Evolutionary conservation across 1,140 invertebrate genomes (phyloP).

Genomic region (Metopolophium dirhodum): DNA sequence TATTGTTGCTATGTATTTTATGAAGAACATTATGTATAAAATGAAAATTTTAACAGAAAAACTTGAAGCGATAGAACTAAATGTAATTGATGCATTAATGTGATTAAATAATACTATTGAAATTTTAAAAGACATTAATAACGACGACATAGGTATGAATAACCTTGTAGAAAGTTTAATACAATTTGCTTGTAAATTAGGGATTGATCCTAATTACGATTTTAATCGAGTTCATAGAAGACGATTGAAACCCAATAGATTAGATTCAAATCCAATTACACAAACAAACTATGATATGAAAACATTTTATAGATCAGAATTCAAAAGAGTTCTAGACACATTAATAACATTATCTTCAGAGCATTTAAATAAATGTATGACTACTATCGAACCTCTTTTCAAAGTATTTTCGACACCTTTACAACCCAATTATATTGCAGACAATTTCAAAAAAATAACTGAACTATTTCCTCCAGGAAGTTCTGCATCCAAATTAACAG

Average conservation of each 20-base stretch:
- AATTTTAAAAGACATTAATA: conserved; percentile 1
- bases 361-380: not conserved
- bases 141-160: not conserved
- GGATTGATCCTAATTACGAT: not conserved
- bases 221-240: not conserved
- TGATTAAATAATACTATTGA: not conserved
- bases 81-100: conserved; percentile 3
- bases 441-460: not conserved
- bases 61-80: not conserved
- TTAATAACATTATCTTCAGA: not conserved
- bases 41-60: conserved; percentile 12
- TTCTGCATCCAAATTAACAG: not conserved
- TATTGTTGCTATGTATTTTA: not conserved
- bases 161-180: not conserved
- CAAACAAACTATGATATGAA: not conserved
- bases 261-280: not conserved
- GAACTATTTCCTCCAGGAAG: conserved; percentile 13
- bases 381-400: not conserved
- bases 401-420: not conserved
- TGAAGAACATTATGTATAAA: conserved; percentile 32
- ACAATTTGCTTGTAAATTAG: not conserved
- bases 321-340: not conserved
- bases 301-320: not conserved
- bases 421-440: not conserved
- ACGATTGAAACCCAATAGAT: not conserved